Base-by-base conservation (phyloP, 2,888 invertebrate genomes). In the Ennomos erosarius region DNA sequence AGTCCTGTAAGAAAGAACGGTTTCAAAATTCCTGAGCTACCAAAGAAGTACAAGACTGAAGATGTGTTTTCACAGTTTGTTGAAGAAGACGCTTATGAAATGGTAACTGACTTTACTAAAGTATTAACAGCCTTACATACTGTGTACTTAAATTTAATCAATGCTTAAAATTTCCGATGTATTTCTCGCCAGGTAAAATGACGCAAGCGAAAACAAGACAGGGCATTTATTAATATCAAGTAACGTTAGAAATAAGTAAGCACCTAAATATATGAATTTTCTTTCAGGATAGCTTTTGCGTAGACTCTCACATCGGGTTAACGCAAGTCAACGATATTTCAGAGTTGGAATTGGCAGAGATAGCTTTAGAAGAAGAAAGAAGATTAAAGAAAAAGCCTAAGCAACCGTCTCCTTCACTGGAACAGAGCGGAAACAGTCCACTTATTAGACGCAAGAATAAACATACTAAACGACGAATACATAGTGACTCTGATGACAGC, bases 281-380 rank as follows among this genome's bases (percentile, higher is more conserved):
- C 1, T 57, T 72, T 64, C 77, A 95, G 94, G 95, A 95, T 75
- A 94, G 95, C 44, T 95, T 95, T 79, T 95, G 95, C 75, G 94
- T 94, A 0, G 93, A 93, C 51, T 93, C 93, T 16, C 94, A 95
- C 71, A 93, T 94, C 35, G 93, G 87, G 52, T 77, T 87, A 53
- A 88, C 85, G 43, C 88, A 87, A 82, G 84, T 69, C 0, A 82
- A 84, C 45, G 92, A 93, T 69, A 82, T 91, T 70, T 94, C 89
- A 0, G 93, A 93, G 63, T 81, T 96, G 61, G 96, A 96, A 75
- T 76, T 94, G 47, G 95, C 95, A 0, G 96, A 96, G 82, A 92
- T 93, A 60, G 80, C 93, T 39, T 86, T 94, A 79, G 78, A 87
- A 78, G 64, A 81, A 49, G 74, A 81, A 68, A 74, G 77, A 49